phyloP scores from a whole-genome alignment of 2,113 vertebrate species.

The Solenodon paradoxus region DNA sequence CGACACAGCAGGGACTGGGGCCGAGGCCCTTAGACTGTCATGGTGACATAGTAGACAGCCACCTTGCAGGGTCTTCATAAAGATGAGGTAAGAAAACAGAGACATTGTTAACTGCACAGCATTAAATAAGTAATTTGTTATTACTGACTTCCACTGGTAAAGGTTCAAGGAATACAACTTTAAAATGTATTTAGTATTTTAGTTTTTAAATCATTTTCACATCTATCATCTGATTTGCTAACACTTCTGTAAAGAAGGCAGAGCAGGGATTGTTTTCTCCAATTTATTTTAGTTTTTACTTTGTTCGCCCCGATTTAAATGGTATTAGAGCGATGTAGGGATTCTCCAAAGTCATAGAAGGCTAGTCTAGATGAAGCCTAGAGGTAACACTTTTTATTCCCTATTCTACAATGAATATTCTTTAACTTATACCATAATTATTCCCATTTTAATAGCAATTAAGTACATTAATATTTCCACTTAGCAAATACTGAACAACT shows the following conservation, averaged over 20 bases:
- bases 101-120: neutral
- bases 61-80: neutral
- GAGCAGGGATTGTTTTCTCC: neutral
- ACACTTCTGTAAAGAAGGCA: neutral
- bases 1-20: accelerated
- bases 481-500: conserved; percentile 16
- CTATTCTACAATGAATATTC: neutral
- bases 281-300: no score
- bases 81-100: neutral
- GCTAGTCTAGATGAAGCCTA: neutral
- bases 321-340: neutral
- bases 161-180: neutral
- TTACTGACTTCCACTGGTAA: neutral
- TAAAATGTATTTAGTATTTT: neutral
- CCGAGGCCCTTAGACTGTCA: neutral
- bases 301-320: conserved; percentile 12
- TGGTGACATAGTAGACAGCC: neutral
- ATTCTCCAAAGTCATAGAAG: conserved; percentile 6
- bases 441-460: neutral
- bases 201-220: conserved; percentile 19
- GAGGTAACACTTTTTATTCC: neutral
- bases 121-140: neutral
- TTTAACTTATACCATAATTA: neutral
- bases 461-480: conserved; percentile 10
- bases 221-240: neutral